These are phyloP conservation scores for Lissonota sp. DNA, from an alignment of 2,888 invertebrate species.

Conservation along the genomic window DNA sequence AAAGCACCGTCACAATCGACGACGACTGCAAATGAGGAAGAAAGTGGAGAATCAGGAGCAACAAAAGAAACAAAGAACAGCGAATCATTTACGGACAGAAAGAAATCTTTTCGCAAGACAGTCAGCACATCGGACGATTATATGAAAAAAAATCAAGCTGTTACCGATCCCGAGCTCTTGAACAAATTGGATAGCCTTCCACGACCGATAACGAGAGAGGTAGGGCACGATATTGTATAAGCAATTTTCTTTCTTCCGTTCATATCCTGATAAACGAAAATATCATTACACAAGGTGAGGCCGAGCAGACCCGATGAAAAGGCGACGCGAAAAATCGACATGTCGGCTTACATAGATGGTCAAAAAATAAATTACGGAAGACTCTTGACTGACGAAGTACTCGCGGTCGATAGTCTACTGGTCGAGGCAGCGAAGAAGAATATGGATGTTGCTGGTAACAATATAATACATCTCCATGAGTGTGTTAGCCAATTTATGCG, in stretches of 20 bases:
- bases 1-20: conserved; percentile 82
- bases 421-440: conserved; percentile 93
- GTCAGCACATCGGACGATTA: conserved; percentile 86
- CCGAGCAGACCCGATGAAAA: conserved; percentile 74
- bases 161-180: conserved; percentile 89
- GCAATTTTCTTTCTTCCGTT: not conserved
- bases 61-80: conserved; percentile 79
- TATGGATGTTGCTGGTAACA: conserved; percentile 86
- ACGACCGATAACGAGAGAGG: conserved; percentile 83
- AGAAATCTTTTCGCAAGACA: conserved; percentile 89
- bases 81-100: conserved; percentile 84
- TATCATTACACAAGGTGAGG: conserved; percentile 73
- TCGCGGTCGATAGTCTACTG: conserved; percentile 92
- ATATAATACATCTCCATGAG: too few species aligned
- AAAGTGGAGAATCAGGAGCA: conserved; percentile 82
- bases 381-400: conserved; percentile 93
- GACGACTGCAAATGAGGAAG: conserved; percentile 69
- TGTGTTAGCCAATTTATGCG: not conserved
- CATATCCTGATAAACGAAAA: not conserved
- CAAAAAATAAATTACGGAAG: conserved; percentile 92
- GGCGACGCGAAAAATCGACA: conserved; percentile 73
- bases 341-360: conserved; percentile 89
- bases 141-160: conserved; percentile 84
- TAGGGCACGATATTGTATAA: conserved; percentile 44
- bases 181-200: conserved; percentile 88